A percentile compares a stretch with the other conserved stretches of the same genome.
These are phyloP conservation scores for Volucella zonaria DNA, from an alignment of 2,888 invertebrate species.

Conservation along the genomic window DNA sequence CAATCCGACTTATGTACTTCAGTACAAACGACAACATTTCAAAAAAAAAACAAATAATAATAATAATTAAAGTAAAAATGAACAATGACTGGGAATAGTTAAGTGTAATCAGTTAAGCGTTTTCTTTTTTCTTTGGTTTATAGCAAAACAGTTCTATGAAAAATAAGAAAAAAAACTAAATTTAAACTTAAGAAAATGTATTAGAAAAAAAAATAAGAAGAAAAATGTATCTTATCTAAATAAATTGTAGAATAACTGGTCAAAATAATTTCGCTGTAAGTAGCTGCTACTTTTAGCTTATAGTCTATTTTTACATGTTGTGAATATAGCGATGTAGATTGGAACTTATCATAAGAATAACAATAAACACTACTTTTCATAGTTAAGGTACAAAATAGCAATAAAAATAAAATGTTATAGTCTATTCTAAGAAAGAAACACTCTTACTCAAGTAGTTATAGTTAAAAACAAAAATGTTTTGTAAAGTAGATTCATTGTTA, in stretches of 20 bases:
- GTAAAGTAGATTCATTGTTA: slow-evolving; percentile 3
- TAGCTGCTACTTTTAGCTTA: slow-evolving; percentile 35
- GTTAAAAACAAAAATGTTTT: slow-evolving; percentile 3
- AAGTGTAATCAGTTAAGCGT: slow-evolving; percentile 43
- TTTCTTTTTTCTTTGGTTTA: background rate
- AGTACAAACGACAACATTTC: background rate
- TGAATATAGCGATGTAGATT: slow-evolving; percentile 38
- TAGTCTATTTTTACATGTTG: slow-evolving; percentile 72
- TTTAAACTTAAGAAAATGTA: background rate
- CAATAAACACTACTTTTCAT: slow-evolving; percentile 31
- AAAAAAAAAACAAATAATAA: background rate
- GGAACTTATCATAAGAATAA: slow-evolving; percentile 4
- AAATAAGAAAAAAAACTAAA: slow-evolving; percentile 4
- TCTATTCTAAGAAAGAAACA: slow-evolving; percentile 8
- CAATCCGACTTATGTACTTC: slow-evolving; percentile 11
- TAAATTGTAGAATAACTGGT: slow-evolving; percentile 11
- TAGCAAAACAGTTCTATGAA: background rate
- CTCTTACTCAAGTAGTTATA: slow-evolving; percentile 23
- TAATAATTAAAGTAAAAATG: background rate
- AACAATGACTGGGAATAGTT: slow-evolving; percentile 59
- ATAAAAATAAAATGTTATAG: slow-evolving; percentile 33
- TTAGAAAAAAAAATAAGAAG: slow-evolving; percentile 8
- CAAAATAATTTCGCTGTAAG: slow-evolving; percentile 40
- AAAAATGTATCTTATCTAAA: slow-evolving; percentile 2
- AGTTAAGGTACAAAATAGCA: slow-evolving; percentile 65